Evolutionary conservation across 2,888 invertebrate genomes (phyloP), one percentile per base, ranked within the genome.

Genomic region (Agrochola lota): DNA sequence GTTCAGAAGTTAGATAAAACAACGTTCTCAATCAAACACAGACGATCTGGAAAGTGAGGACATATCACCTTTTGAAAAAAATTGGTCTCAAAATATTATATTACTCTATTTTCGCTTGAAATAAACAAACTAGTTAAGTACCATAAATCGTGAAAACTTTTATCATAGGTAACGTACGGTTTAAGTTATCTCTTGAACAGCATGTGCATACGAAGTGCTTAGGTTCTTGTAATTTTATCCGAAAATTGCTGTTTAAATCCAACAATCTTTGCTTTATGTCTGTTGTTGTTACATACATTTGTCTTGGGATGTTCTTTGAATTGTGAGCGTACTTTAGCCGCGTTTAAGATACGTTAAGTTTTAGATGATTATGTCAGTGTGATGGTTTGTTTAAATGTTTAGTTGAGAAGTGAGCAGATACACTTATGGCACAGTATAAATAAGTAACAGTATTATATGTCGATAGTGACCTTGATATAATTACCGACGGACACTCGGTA

Each of bases 61-160:
- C 11, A 9, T 68, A 1, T 23, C n/a, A n/a, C 9, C 8, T 40
- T 46, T 52, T 30, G 23, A 68, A 62, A 15, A 74, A 30, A n/a
- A 69, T 20, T 66, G 12, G 20, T 23, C 7, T 57, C 26, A 11
- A 70, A 71, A 60, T 46, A 23, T 52, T 20, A 2, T 8, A 49
- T 80, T 77, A 8, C 17, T 66, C n/a, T 68, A 77, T 74, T 79
- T 78, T 43, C 77, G 60, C 69, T 60, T 35, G 43, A 71, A 78
- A 85, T 84, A 83, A 81, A 83, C 86, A 77, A 81, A 78, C 64
- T 64, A 74, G 74, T 77, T 78, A 83, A 74, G 68, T 59, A 69
- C 26, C 35, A 84, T 86, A 86, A 84, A 87, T 88, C 75, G 64
- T 35, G 20, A 71, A 87, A 87, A 85, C 66, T 86, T 88, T 68